Conservation (phyloP, 2,888 invertebrate genomes). For the Bombylius major region DNA sequence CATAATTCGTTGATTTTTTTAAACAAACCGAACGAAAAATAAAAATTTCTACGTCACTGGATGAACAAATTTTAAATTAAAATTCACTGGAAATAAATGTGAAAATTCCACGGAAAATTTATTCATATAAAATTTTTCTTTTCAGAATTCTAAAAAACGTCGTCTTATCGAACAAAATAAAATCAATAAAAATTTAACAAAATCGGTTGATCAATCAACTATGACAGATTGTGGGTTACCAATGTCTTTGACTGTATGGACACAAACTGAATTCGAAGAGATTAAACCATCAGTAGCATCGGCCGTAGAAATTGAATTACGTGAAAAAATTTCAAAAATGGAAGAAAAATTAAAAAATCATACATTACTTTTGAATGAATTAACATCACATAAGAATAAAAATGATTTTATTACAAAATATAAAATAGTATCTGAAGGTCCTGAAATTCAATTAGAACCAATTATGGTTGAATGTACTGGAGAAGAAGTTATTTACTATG, state of each 20-base stretch:
- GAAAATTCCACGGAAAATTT: too few relatives aligned
- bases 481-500: slow-evolving; percentile 15
- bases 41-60: too few relatives aligned
- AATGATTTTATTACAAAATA: slow-evolving; percentile 17
- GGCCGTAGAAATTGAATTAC: slow-evolving; percentile 16
- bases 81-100: too few relatives aligned
- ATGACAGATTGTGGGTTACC: slow-evolving; percentile 10
- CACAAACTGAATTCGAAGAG: slow-evolving; percentile 21
- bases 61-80: too few relatives aligned
- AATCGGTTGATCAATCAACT: not conserved
- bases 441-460: slow-evolving; percentile 15
- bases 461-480: slow-evolving; percentile 25
- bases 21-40: too few relatives aligned
- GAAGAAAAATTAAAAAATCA: slow-evolving; percentile 23
- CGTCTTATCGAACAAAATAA: not conserved
- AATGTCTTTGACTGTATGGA: slow-evolving; percentile 23
- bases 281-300: slow-evolving; percentile 16
- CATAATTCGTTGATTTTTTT: too few relatives aligned
- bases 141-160: not conserved
- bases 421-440: slow-evolving; percentile 19
- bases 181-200: too few relatives aligned
- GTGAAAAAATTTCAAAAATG: slow-evolving; percentile 21
- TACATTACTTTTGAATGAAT: slow-evolving; percentile 10
- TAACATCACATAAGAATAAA: not conserved
- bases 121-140: too few relatives aligned